These are phyloP conservation scores for Tachuris rubrigastra DNA, from an alignment of 2,113 vertebrate species.

Conservation along the genomic window DNA sequence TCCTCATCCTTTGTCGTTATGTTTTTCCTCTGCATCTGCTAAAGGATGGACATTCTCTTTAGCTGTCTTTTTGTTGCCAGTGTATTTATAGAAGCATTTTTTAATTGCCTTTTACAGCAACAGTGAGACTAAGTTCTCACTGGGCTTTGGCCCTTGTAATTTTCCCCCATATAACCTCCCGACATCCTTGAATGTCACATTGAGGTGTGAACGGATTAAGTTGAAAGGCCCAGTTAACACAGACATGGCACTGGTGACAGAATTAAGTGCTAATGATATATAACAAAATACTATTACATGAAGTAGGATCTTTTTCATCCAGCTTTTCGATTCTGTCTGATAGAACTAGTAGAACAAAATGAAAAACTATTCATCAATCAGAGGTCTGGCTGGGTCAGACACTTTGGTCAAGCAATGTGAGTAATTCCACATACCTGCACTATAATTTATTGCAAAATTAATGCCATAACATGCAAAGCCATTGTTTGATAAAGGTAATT, in stretches of 20 bases:
- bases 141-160: neutral
- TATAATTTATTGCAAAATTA: constrained; percentile 64
- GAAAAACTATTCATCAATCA: constrained; percentile 63
- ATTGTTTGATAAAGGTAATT: constrained; percentile 47
- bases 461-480: constrained; percentile 19
- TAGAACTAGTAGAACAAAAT: constrained; percentile 40
- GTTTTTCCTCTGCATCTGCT: neutral
- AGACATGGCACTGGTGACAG: constrained; percentile 14
- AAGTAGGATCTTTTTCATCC: constrained; percentile 47
- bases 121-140: neutral
- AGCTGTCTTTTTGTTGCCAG: neutral
- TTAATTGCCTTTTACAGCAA: neutral
- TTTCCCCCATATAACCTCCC: neutral
- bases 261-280: constrained; percentile 51
- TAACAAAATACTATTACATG: constrained; percentile 48
- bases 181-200: neutral
- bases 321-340: constrained; percentile 24
- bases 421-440: constrained; percentile 38
- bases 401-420: constrained; percentile 50
- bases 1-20: neutral
- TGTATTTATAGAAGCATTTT: neutral
- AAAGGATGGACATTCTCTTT: neutral
- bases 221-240: constrained; percentile 50
- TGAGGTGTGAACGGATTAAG: constrained; percentile 42
- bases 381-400: constrained; percentile 49